Evolutionary conservation across 2,797 vertebrate genomes (phyloP).

Genomic region (Enoplosus armatus): DNA sequence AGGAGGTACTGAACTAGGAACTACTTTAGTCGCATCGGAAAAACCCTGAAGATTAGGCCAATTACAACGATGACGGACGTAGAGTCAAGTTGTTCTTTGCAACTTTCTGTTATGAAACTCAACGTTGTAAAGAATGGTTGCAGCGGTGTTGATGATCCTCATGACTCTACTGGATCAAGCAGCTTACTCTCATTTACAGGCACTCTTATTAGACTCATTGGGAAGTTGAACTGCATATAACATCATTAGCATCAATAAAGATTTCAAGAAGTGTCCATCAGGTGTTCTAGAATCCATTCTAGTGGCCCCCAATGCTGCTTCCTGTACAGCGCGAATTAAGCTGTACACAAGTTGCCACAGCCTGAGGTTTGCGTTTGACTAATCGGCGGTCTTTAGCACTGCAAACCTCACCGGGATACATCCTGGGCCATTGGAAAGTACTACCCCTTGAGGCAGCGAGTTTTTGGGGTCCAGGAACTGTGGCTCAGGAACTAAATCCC

Average conservation of each 20-base stretch:
- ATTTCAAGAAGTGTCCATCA: not conserved
- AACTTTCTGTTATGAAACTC: too few relatives aligned
- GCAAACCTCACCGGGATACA: not conserved
- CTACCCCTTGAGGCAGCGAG: not conserved
- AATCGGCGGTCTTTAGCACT: not conserved
- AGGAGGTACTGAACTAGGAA: not conserved
- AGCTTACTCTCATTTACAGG: not conserved
- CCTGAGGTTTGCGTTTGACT: not conserved
- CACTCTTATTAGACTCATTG: not conserved
- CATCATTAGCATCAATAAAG: not conserved
- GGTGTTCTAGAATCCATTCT: not conserved
- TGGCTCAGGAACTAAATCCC: not conserved
- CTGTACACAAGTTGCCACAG: not conserved
- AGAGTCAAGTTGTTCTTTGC: too few relatives aligned
- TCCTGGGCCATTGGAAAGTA: not conserved
- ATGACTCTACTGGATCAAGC: too few relatives aligned
- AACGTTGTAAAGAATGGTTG: too few relatives aligned
- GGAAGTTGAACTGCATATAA: too few relatives aligned
- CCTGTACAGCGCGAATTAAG: not conserved
- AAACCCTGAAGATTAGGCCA: too few relatives aligned
- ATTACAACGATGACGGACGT: too few relatives aligned
- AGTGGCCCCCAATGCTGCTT: not conserved
- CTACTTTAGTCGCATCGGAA: not conserved
- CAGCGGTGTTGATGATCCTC: too few relatives aligned
- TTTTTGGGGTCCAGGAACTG: not conserved